phyloP scores from a whole-genome alignment of 1,140 invertebrate genomes.

The Copidosoma floridanum region DNA sequence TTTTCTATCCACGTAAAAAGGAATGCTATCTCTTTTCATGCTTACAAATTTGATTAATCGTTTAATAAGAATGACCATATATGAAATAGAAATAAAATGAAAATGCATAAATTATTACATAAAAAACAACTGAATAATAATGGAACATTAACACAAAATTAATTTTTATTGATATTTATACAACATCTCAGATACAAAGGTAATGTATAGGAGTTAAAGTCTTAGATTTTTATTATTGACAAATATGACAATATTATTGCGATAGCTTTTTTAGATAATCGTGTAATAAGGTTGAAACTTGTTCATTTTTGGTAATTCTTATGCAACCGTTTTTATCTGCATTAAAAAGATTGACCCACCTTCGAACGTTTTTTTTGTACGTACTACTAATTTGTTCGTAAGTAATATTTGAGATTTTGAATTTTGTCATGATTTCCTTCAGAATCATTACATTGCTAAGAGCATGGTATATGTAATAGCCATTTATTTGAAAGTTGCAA shows the following conservation, averaged over 20 bases:
- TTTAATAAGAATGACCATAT: too few species aligned
- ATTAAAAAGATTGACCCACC: background rate
- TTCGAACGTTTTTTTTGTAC: background rate
- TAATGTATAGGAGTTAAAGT: too few species aligned
- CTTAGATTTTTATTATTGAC: too few species aligned
- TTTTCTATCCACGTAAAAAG: too few species aligned
- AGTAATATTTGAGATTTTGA: background rate
- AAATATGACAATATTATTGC: background rate
- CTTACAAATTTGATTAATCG: too few species aligned
- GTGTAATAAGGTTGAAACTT: background rate
- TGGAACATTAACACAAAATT: too few species aligned
- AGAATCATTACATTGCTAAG: slow-evolving; percentile 8
- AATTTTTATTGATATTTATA: too few species aligned
- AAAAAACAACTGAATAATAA: too few species aligned
- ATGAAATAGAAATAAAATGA: too few species aligned
- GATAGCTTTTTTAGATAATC: slow-evolving; percentile 1
- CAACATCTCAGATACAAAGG: too few species aligned
- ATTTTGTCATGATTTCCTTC: slow-evolving; percentile 6
- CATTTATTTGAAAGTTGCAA: background rate
- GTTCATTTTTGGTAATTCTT: background rate
- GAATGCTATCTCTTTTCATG: too few species aligned
- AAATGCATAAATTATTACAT: too few species aligned
- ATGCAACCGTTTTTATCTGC: background rate
- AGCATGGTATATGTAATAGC: slow-evolving; percentile 4
- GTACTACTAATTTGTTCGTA: background rate